These are phyloP conservation scores for Oncopodura yosiiana DNA, from an alignment of 1,140 invertebrate species.

Conservation along the genomic window DNA sequence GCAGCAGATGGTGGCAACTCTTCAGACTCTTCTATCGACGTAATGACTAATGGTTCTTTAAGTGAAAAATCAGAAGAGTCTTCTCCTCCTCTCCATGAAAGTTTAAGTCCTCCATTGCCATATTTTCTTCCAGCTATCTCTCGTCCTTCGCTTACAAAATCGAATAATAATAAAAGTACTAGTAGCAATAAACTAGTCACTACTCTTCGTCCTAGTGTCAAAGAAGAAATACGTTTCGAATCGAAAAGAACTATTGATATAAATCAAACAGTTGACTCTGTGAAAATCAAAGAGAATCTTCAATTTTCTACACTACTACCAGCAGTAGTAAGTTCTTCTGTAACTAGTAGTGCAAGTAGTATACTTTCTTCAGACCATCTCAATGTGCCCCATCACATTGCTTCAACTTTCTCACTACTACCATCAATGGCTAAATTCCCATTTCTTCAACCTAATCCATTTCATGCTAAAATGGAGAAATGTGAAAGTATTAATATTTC, in stretches of 20 bases:
- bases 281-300: constrained; percentile 33
- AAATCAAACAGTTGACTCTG: constrained; percentile 27
- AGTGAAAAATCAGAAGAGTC: constrained; percentile 17
- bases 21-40: constrained; percentile 24
- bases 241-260: constrained; percentile 27
- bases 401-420: constrained; percentile 34
- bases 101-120: constrained; percentile 1
- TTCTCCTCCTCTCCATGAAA: neutral
- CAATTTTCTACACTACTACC: constrained; percentile 34
- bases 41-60: constrained; percentile 29
- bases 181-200: neutral
- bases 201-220: constrained; percentile 7
- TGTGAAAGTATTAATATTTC: constrained; percentile 25
- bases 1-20: constrained; percentile 12
- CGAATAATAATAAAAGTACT: neutral
- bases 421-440: constrained; percentile 33
- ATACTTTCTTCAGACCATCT: neutral
- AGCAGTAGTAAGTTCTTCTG: neutral
- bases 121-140: neutral
- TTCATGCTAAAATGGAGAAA: constrained; percentile 28
- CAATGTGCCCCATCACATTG: constrained; percentile 9
- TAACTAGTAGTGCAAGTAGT: neutral
- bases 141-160: neutral
- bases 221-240: constrained; percentile 31
- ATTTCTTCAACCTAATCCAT: constrained; percentile 16